Base-by-base conservation (phyloP, 1,140 invertebrate genomes). In the Bombus fervidus region DNA sequence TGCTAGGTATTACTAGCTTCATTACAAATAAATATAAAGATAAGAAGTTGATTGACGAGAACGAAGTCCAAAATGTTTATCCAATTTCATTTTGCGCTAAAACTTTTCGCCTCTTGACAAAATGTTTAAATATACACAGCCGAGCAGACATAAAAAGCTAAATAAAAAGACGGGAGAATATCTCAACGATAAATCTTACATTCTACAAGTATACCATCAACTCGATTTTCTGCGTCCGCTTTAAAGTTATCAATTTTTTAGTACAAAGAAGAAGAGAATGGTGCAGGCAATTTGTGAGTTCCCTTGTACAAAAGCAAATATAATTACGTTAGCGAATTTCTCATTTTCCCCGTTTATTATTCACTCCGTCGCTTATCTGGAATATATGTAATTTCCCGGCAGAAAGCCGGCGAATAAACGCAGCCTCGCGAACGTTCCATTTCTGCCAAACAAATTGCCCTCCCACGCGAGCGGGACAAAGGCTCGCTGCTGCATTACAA, bases 321-420 rank as follows among this genome's bases (percentile, higher is more conserved):
- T 66, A 78, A 78, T 78, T 78, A 64, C 75, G n/a, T 66, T 31
- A 13, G 39, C 47, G 57, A 57, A 78, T 66, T 66, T 41, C 57
- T 66, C 75, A 66, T 78, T 78, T 78, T 41, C 59, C 47, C 8
- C 37, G 53, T 78, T 78, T 78, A 78, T 78, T 78, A 78, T 78
- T 78, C 75, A 64, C 75, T 78, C 57, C 3, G 75, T n/a, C 59
- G 57, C 57, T 78, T 78, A 78, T 78, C 75, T 78, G n/a, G 39
- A 28, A n/a, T 43, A 41, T 41, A 41, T 41, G 69, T n/a, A 62
- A 69, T 73, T 73, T 43, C 68, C 53, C 34, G 18, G 53, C 28
- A 73, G 69, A 73, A 73, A 72, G 79, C 43, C 47, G 66, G 43
- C 15, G 22, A n/a, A 64, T 22, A 71, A 71, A 31, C 34, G 41